Percentiles rank a stretch among this genome's conserved stretches.
These are phyloP conservation scores for Trachelipus rathkii DNA, from an alignment of 1,140 invertebrate species.

Conservation along the genomic window DNA sequence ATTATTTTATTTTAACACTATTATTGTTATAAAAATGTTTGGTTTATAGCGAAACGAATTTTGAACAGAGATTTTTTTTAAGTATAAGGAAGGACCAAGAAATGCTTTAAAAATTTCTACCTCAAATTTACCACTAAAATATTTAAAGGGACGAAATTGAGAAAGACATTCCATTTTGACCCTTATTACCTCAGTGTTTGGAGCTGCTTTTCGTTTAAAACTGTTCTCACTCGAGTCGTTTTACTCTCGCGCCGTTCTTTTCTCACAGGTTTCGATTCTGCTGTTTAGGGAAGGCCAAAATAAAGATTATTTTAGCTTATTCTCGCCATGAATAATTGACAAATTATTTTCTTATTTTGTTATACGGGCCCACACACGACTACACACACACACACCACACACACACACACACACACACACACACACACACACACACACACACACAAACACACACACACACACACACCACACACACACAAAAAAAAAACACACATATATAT, in stretches of 20 bases:
- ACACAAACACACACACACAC: too few species aligned
- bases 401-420: not conserved
- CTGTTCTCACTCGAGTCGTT: slow-evolving; percentile 92
- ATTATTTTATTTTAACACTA: too few species aligned
- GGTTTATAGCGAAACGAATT: too few species aligned
- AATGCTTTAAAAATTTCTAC: not conserved
- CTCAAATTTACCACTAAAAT: not conserved
- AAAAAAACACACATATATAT: too few species aligned
- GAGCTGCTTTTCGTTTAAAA: slow-evolving; percentile 96
- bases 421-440: not conserved
- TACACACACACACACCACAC: not conserved
- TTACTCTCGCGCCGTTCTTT: slow-evolving; percentile 68
- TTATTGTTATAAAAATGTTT: too few species aligned
- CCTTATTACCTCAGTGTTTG: slow-evolving; percentile 68
- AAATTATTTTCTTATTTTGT: not conserved
- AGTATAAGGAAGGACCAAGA: not conserved
- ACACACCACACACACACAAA: too few species aligned
- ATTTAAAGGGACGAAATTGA: slow-evolving; percentile 1
- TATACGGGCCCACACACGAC: too few species aligned
- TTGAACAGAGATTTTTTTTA: too few species aligned
- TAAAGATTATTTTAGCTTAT: not conserved
- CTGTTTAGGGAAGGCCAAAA: slow-evolving; percentile 32
- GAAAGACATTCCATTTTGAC: not conserved
- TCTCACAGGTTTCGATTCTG: slow-evolving; percentile 32
- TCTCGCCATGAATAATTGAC: not conserved